Percentiles rank a stretch among this genome's conserved stretches.
Evolutionary conservation across 2,888 invertebrate species (phyloP).

Genomic region (Synergus itoensis): DNA sequence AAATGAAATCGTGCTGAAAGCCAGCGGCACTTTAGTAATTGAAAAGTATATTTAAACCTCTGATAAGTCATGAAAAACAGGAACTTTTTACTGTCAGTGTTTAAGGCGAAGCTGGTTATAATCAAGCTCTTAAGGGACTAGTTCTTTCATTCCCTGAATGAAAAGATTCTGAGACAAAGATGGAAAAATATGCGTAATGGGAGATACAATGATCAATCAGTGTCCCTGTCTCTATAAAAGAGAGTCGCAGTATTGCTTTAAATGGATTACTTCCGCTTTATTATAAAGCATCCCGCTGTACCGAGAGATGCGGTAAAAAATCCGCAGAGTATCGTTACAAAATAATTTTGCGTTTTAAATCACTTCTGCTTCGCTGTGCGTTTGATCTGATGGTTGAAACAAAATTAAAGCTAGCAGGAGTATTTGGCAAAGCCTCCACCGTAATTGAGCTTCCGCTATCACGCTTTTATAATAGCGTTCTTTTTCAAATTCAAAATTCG

Average conservation of each 20-base stretch:
- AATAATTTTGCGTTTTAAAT: conserved; percentile 31
- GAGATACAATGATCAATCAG: conserved; percentile 5
- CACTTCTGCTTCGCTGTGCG: conserved; percentile 12
- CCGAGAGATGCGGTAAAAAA: conserved; percentile 9
- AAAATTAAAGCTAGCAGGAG: conserved; percentile 1
- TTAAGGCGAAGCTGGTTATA: neutral
- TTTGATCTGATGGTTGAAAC: conserved; percentile 28
- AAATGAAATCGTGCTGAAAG: neutral
- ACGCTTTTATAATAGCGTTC: neutral
- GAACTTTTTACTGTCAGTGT: neutral
- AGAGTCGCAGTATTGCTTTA: conserved; percentile 31
- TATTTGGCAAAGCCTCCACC: neutral
- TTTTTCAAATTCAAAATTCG: neutral
- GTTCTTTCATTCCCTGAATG: neutral
- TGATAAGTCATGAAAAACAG: neutral
- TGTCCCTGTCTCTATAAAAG: neutral
- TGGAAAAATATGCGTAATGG: conserved; percentile 22
- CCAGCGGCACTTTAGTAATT: neutral
- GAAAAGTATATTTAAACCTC: neutral
- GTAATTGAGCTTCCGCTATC: neutral
- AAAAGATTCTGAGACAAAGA: conserved; percentile 23
- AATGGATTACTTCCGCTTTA: conserved; percentile 34
- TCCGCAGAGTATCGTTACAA: conserved; percentile 30
- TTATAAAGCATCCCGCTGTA: conserved; percentile 28
- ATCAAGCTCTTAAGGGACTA: neutral